Evolutionary conservation across 53 echinoderm and acorn worm genomes (phyloP).

Genomic region (Crossaster papposus): DNA sequence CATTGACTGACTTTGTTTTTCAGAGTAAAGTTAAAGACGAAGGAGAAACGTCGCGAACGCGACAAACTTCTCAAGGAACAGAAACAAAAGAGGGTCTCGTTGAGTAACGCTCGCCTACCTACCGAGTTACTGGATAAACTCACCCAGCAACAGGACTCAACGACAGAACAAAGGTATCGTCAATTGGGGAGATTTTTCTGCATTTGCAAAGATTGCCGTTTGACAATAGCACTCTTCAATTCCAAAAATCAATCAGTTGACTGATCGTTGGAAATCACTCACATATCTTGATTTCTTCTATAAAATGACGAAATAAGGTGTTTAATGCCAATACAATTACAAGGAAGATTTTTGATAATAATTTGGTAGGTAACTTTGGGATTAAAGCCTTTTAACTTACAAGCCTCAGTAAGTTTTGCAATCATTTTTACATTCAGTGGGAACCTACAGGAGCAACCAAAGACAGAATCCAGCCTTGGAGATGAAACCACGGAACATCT

Average conservation of each 20-base stretch:
- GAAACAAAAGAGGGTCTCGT: constrained; percentile 63
- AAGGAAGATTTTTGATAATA: too few species aligned
- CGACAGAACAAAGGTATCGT: constrained; percentile 1
- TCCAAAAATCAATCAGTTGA: too few species aligned
- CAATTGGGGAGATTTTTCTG: background rate
- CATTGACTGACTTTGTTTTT: background rate
- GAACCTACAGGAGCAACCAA: background rate
- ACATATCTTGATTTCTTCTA: too few species aligned
- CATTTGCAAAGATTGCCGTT: background rate
- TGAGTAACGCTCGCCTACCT: constrained; percentile 51
- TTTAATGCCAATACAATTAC: too few species aligned
- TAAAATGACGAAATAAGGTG: too few species aligned
- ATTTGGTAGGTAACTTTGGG: too few species aligned
- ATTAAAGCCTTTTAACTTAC: too few species aligned
- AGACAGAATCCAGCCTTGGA: background rate
- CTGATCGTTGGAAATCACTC: too few species aligned
- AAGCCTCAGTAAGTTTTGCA: background rate
- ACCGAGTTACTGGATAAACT: constrained; percentile 53
- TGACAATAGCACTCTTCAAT: too few species aligned
- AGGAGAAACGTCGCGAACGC: constrained; percentile 61
- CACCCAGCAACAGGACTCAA: constrained; percentile 26
- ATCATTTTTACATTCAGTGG: background rate
- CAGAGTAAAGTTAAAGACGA: constrained; percentile 55
- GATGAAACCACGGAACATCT: background rate
- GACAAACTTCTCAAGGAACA: constrained; percentile 67